phyloP scores from a whole-genome alignment of 2,797 vertebrate genomes.

The Xyrichtys novacula region DNA sequence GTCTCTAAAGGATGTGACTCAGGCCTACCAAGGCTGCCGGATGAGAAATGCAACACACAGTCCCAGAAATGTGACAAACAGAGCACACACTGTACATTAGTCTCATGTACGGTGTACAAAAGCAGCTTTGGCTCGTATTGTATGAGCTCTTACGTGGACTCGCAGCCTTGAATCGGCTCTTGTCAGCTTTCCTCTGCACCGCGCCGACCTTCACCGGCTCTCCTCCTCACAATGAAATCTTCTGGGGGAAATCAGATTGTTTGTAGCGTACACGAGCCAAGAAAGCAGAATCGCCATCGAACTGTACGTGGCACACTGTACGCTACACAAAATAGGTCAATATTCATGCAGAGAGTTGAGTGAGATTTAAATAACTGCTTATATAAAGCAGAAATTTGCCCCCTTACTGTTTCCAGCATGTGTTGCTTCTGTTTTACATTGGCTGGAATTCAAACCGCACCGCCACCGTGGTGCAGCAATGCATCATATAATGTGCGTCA shows the following conservation, averaged over 20 bases:
- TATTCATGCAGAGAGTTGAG: background rate
- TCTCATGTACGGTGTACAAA: constrained; percentile 23
- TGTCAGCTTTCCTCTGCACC: background rate
- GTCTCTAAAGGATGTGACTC: constrained; percentile 41
- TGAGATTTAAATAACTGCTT: background rate
- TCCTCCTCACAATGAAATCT: too few species aligned
- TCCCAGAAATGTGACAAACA: background rate
- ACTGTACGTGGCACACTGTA: constrained; percentile 14
- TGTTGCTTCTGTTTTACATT: background rate
- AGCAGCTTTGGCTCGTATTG: constrained; percentile 26
- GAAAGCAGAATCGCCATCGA: constrained; percentile 42
- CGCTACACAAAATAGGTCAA: constrained; percentile 11
- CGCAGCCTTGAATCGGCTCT: constrained; percentile 28
- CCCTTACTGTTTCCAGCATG: constrained; percentile 7
- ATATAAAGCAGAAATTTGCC: constrained; percentile 2
- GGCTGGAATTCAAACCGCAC: constrained; percentile 1
- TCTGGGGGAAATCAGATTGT: too few species aligned
- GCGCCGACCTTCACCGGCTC: constrained; percentile 52
- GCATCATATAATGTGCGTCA: constrained; percentile 4
- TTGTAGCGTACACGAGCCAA: constrained; percentile 59
- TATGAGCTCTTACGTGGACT: constrained; percentile 32
- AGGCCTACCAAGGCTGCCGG: constrained; percentile 34
- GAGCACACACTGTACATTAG: background rate
- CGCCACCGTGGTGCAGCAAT: background rate
- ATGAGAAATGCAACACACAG: constrained; percentile 1